A percentile compares a stretch with the other conserved stretches of the same genome.
Evolutionary conservation across 1,140 invertebrate genomes (phyloP).

Genomic region (Zaprionus lachaisei): DNA sequence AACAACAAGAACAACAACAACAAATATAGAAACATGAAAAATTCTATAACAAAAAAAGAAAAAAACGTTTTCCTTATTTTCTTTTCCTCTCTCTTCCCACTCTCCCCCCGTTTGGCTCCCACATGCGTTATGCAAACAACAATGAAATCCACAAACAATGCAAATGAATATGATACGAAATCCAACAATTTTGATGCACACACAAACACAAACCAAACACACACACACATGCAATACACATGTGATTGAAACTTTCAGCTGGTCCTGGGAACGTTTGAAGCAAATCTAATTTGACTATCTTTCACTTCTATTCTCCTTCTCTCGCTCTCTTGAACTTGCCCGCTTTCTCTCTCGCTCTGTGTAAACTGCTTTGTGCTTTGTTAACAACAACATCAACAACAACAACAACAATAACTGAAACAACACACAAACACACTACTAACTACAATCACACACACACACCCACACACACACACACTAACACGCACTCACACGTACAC

Average conservation of each 20-base stretch:
- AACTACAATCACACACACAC: slow-evolving; percentile 5
- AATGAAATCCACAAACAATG: slow-evolving; percentile 67
- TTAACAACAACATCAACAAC: slow-evolving; percentile 48
- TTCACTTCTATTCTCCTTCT: slow-evolving; percentile 66
- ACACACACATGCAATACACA: slow-evolving; percentile 36
- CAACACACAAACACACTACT: slow-evolving; percentile 36
- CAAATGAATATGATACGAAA: slow-evolving; percentile 61
- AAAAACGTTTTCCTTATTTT: slow-evolving; percentile 36
- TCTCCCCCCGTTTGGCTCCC: slow-evolving; percentile 14
- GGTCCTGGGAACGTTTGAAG: slow-evolving; percentile 83
- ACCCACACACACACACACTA: slow-evolving; percentile 32
- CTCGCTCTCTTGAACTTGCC: slow-evolving; percentile 13
- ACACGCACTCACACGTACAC: slow-evolving; percentile 35
- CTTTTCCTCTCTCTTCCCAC: slow-evolving; percentile 1
- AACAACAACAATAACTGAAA: slow-evolving; percentile 41
- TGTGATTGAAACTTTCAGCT: slow-evolving; percentile 68
- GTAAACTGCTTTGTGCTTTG: slow-evolving; percentile 48
- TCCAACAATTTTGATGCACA: slow-evolving; percentile 24
- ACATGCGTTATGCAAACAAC: slow-evolving; percentile 41
- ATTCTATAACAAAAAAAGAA: slow-evolving; percentile 41
- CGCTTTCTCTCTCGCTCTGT: slow-evolving; percentile 37
- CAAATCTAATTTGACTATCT: slow-evolving; percentile 83
- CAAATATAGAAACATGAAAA: slow-evolving; percentile 24
- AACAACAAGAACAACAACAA: slow-evolving; percentile 5
- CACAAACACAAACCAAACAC: slow-evolving; percentile 19